A percentile compares a stretch with the other conserved stretches of the same genome.
Evolutionary conservation across 2,113 vertebrate species (phyloP).

Genomic region (Paedocypris sp.): DNA sequence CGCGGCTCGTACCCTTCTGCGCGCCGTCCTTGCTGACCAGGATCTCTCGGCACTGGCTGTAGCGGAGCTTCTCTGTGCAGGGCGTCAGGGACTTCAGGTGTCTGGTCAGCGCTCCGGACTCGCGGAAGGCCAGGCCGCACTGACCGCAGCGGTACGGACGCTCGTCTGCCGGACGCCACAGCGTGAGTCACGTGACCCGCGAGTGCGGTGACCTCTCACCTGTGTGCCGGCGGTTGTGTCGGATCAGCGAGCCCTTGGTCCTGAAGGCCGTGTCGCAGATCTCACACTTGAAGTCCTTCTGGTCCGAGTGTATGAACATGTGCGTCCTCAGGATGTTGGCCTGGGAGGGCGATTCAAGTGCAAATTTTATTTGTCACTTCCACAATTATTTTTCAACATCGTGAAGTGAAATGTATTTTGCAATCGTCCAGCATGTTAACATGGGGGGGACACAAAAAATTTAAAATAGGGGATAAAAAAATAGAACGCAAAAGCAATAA

Average conservation of each 20-base stretch:
- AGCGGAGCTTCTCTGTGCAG: conserved; percentile 90
- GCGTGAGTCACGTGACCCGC: too few species aligned
- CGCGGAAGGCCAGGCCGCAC: conserved; percentile 91
- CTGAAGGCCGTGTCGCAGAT: conserved; percentile 83
- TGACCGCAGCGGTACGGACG: conserved; percentile 88
- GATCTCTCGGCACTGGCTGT: conserved; percentile 78
- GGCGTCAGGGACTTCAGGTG: conserved; percentile 92
- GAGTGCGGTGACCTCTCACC: too few species aligned
- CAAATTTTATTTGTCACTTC: too few species aligned
- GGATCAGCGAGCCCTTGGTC: conserved; percentile 92
- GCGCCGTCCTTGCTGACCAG: conserved; percentile 70
- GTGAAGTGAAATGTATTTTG: too few species aligned
- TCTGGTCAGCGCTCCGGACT: conserved; percentile 88
- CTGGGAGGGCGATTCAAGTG: too few species aligned
- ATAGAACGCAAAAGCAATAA: too few species aligned
- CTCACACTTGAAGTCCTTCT: conserved; percentile 87
- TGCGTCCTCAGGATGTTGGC: conserved; percentile 93
- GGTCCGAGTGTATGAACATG: conserved; percentile 87
- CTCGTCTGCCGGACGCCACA: conserved; percentile 85
- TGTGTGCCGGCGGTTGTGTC: conserved; percentile 91
- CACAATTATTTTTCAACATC: too few species aligned
- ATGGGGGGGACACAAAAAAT: too few species aligned
- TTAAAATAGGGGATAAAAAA: too few species aligned
- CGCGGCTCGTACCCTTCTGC: conserved; percentile 60
- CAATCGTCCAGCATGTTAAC: too few species aligned